Conservation (phyloP, 2,113 vertebrate species). For the Gadus macrocephalus region DNA sequence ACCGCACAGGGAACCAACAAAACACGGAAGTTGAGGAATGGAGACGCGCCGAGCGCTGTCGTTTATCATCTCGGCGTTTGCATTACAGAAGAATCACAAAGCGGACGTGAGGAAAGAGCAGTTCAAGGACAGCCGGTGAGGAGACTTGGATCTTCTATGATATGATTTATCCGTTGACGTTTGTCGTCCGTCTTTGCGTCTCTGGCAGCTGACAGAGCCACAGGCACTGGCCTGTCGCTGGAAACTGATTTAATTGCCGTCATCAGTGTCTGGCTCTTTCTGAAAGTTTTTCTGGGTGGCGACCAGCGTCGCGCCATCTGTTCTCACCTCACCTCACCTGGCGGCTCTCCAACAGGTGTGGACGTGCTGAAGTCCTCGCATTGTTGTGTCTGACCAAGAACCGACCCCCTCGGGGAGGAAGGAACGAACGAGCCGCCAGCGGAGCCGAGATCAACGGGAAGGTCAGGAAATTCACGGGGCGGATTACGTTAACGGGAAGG, state of each 20-base stretch:
- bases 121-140: background rate
- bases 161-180: background rate
- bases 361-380: background rate
- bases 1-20: too few species aligned
- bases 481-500: background rate
- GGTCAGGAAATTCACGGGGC: background rate
- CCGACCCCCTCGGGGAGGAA: background rate
- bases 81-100: background rate
- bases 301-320: conserved; percentile 60
- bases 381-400: conserved; percentile 9
- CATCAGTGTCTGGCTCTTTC: conserved; percentile 42
- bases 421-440: background rate
- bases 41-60: background rate
- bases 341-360: conserved; percentile 36
- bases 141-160: background rate
- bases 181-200: background rate
- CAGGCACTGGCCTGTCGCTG: conserved; percentile 22
- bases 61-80: background rate
- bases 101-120: too few species aligned
- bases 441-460: too few species aligned
- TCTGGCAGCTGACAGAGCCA: conserved; percentile 24
- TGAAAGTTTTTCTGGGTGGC: conserved; percentile 49
- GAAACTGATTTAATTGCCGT: conserved; percentile 38
- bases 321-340: conserved; percentile 41
- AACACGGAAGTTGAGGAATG: too few species aligned